A percentile compares a stretch with the other conserved stretches of the same genome.
Evolutionary conservation across 2,113 vertebrate genomes (phyloP).

Genomic region (Oncorhynchus masou): DNA sequence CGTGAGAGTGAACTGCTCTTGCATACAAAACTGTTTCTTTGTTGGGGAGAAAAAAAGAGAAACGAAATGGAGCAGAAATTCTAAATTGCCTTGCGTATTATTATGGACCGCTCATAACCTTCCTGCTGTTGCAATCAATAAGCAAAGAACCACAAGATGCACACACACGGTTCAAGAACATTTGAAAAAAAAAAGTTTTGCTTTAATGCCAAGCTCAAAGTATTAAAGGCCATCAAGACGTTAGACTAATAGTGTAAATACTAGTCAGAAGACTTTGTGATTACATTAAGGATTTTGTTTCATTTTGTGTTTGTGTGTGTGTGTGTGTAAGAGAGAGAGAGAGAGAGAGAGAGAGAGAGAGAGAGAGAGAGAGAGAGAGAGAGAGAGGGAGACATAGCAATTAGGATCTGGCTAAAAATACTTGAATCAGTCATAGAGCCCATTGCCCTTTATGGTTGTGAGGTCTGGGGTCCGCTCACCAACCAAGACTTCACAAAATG

Average conservation of each 20-base stretch:
- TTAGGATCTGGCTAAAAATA: too few species aligned
- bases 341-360: background rate
- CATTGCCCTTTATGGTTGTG: too few species aligned
- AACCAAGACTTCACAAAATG: too few species aligned
- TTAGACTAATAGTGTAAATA: too few species aligned
- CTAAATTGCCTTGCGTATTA: background rate
- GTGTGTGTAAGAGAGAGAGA: background rate
- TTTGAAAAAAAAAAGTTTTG: background rate
- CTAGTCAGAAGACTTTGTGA: background rate
- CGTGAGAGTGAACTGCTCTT: constrained; percentile 47
- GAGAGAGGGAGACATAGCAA: background rate
- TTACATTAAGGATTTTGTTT: background rate
- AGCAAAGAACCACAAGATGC: background rate
- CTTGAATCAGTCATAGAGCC: too few species aligned
- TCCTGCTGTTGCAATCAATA: constrained; percentile 25
- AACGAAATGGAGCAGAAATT: background rate
- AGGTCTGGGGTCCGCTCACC: too few species aligned
- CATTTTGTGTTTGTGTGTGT: background rate
- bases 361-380: background rate
- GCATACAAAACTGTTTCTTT: constrained; percentile 53
- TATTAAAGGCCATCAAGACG: background rate
- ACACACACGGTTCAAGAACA: background rate
- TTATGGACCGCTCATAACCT: constrained; percentile 26
- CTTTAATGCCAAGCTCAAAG: background rate
- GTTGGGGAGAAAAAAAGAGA: constrained; percentile 49